Base-by-base conservation (phyloP, 2,888 invertebrate genomes). In the Leptopilina myrica region DNA sequence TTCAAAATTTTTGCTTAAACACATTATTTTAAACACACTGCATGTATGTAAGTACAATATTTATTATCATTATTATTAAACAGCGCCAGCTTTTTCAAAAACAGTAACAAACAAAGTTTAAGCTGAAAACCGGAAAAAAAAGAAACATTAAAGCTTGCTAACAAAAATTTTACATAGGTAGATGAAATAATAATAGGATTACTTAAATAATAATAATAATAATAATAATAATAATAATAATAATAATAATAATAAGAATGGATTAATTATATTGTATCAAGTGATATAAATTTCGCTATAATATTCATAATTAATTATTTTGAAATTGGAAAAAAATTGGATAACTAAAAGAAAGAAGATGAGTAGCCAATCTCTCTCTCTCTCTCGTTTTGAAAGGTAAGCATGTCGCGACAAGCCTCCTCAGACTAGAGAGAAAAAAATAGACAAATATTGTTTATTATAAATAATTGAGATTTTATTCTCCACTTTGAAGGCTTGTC, bases 401-500 rank as follows among this genome's bases (percentile, higher is more conserved):
- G 9, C 7, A 62, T 62, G n/a, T 62, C 20, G 62, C 20, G 62
- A 62, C 62, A 62, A 62, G 20, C 62, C 14, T 69, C 62, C 14
- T 69, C 12, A 26, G 53, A 69, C 49, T 53, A 69, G 15, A 15
- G 15, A 20, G 3, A 20, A 20, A 20, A 20, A 62, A 62, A 14
- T 59, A n/a, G 7, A 2, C 14, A 59, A 62, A 62, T n/a, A 9
- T 15, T 7, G 15, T 59, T 59, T 7, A 1, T 59, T 59, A n/a
- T 14, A 12, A 20, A 46, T 20, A 6, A 20, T 12, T 49, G 43
- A 43, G 43, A 43, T 69, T 69, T 69, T 53, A 0, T 20, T 73
- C 26, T 82, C 79, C 79, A 83, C 84, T n/a, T n/a, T 83, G 81
- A 53, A 81, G 43, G 59, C 81, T 80, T 69, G 56, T 26, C 20